Evolutionary conservation across 2,797 vertebrate genomes (phyloP).

Genomic region (Alectoris magna): DNA sequence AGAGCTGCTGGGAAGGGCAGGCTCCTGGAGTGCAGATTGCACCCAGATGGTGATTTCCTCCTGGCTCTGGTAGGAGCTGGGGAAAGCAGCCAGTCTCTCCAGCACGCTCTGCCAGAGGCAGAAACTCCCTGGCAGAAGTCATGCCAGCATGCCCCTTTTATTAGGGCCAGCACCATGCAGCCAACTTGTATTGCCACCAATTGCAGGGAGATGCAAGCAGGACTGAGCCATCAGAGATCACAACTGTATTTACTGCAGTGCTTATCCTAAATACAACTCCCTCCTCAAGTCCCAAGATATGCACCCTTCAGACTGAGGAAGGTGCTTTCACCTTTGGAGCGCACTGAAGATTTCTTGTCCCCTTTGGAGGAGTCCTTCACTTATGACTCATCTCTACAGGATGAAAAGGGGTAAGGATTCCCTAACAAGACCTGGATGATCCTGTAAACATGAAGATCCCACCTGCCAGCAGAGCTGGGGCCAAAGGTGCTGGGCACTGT

Average conservation of each 20-base stretch:
- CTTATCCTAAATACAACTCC: background rate
- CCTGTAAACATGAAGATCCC: background rate
- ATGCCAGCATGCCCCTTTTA: background rate
- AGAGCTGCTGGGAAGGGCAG: background rate
- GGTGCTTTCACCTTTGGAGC: background rate
- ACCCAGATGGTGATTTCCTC: slow-evolving; percentile 56
- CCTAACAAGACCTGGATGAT: background rate
- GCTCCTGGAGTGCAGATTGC: background rate
- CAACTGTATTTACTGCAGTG: background rate
- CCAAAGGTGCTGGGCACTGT: background rate
- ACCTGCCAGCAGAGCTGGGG: background rate
- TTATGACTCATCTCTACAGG: background rate
- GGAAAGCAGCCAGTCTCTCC: slow-evolving; percentile 29
- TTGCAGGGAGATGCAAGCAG: background rate
- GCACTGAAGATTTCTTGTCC: background rate
- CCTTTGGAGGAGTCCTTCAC: background rate
- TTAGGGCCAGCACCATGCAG: background rate
- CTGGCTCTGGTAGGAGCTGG: background rate
- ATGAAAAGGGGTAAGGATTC: background rate
- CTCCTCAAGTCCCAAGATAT: accelerated
- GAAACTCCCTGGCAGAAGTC: background rate
- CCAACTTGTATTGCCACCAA: background rate
- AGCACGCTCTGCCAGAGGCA: background rate
- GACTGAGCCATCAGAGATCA: accelerated
- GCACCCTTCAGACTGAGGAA: accelerated